Conservation (phyloP, 2,113 vertebrate genomes). For the Gambusia affinis region DNA sequence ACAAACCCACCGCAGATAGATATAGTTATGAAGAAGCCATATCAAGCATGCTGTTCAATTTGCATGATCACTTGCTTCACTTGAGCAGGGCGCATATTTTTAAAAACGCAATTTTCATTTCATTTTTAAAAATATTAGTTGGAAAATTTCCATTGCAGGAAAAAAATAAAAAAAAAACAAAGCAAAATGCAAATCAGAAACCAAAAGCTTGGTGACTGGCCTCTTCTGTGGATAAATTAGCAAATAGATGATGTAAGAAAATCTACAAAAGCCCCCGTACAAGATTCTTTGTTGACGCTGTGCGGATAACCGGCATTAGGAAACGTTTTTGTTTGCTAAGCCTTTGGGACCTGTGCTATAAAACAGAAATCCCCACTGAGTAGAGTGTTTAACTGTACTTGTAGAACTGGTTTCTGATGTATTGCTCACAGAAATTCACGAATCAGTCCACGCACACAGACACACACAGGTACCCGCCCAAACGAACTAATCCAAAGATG, state of each 20-base stretch:
- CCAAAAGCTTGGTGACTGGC: slow-evolving; percentile 66
- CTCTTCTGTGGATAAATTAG: slow-evolving; percentile 81
- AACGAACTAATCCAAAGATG: slow-evolving; percentile 17
- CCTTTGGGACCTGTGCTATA: slow-evolving; percentile 21
- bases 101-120: neutral
- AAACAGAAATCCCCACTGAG: slow-evolving; percentile 25
- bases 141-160: no score
- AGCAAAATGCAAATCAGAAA: neutral
- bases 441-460: neutral
- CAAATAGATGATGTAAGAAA: neutral
- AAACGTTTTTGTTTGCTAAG: slow-evolving; percentile 10
- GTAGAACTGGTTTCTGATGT: slow-evolving; percentile 52
- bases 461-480: slow-evolving; percentile 11
- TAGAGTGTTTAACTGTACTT: slow-evolving; percentile 14
- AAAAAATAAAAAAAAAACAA: neutral
- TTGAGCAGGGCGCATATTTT: neutral
- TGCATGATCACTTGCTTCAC: neutral
- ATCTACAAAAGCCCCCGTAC: neutral
- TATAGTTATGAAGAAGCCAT: neutral
- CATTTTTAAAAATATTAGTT: no score
- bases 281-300: slow-evolving; percentile 9
- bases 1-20: neutral
- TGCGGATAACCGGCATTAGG: slow-evolving; percentile 14
- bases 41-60: slow-evolving; percentile 12
- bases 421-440: neutral